Conservation (phyloP, 2,888 invertebrate species). For the Notodonta ziczac region DNA sequence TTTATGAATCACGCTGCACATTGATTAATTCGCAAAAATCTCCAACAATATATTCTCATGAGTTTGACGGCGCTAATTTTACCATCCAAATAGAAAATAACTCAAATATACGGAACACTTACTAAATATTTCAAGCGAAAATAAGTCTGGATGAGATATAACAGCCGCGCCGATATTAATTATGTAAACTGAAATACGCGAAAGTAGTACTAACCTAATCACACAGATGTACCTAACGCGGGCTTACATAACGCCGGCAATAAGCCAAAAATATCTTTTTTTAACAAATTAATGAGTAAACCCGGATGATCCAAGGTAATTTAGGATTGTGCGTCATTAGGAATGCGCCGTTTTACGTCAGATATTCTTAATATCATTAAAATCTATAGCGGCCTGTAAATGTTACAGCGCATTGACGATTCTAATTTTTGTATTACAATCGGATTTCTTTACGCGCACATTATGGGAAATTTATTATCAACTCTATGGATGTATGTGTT, state of each 20-base stretch:
- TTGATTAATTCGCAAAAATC: slow-evolving; percentile 10
- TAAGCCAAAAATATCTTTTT: slow-evolving; percentile 48
- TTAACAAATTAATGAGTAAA: slow-evolving; percentile 55
- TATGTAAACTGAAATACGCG: slow-evolving; percentile 31
- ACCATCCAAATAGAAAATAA: slow-evolving; percentile 3
- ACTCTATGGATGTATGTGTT: neutral
- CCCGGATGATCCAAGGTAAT: slow-evolving; percentile 33
- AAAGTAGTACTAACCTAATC: slow-evolving; percentile 27
- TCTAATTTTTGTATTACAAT: slow-evolving; percentile 32
- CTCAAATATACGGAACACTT: slow-evolving; percentile 12
- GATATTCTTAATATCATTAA: slow-evolving; percentile 17
- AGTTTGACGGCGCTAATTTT: slow-evolving; percentile 7
- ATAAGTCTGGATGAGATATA: slow-evolving; percentile 34
- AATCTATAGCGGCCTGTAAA: slow-evolving; percentile 20
- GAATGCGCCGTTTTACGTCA: slow-evolving; percentile 36
- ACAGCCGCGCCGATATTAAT: slow-evolving; percentile 35
- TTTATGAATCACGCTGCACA: slow-evolving; percentile 12
- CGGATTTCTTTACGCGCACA: slow-evolving; percentile 20
- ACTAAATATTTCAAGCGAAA: slow-evolving; percentile 29
- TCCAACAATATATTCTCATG: slow-evolving; percentile 6
- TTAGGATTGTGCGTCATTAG: slow-evolving; percentile 41
- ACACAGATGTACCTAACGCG: slow-evolving; percentile 5
- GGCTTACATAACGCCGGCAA: slow-evolving; percentile 42
- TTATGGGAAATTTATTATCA: neutral
- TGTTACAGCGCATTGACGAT: slow-evolving; percentile 15